Evolutionary conservation across 1,140 invertebrate species (phyloP), one percentile per base, ranked within the genome.

Genomic region (Gryon sp.): DNA sequence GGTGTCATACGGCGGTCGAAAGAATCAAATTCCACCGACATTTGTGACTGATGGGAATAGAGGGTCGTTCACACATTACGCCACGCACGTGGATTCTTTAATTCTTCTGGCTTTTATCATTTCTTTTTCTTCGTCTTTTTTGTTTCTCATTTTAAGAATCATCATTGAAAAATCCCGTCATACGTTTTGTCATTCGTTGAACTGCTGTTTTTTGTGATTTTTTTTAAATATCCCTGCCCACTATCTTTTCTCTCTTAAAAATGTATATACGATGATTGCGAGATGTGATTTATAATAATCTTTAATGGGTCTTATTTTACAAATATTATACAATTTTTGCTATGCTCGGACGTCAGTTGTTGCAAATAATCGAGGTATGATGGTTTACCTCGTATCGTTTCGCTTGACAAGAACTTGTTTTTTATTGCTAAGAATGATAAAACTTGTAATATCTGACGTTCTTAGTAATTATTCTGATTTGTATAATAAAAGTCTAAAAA

Each of bases 221-320:
- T 34, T 11, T 34, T 60, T 60, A 38, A 26, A 70, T 28, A 36
- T 50, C 22, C 65, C 20, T 9, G 9, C 68, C 41, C 6, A 28
- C 9, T 45, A 6, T 26, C 11, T 12, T 12, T 9, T 20, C 8
- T 15, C 15, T 19, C 57, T 30, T 72, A 28, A 11, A 60, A 66
- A 66, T 75, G 62, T 66, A 66, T 66, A 74, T 75, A 65, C 14
- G 19, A 60, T 46, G 19, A 59, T 60, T 66, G 55, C 60, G 46
- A 75, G 32, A 75, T 75, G 70, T 66, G 70, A 75, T 75, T 74
- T 75, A 66, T 40, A 53, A 60, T 60, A 60, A 60, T 52, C 45
- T 74, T 60, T 75, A 45, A 60, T 38, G 22, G 12, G 32, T 9
- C 45, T 74, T 24, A 74, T 52, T 75, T 60, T 70, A 62, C 46